Evolutionary conservation across 2,113 vertebrate species (phyloP), one percentile per base, ranked within the genome.

Genomic region (Ailurus styani): DNA sequence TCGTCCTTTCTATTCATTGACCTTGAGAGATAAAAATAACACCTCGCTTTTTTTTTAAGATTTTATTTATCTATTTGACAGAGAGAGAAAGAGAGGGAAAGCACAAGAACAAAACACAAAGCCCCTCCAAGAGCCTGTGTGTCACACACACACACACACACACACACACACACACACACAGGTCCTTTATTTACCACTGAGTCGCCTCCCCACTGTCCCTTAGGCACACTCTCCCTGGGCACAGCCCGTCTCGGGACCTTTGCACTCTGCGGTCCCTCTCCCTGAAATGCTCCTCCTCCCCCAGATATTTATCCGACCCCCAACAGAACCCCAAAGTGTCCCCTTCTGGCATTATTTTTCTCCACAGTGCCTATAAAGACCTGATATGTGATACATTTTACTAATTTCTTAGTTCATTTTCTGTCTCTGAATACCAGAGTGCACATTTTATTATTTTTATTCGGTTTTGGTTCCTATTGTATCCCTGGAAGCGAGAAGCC

Each of bases 401-500:
- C 20, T 64, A 87, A 72, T 78, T 50, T 70, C 47, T 85, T 93
- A 20, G 23, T 78, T 85, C 84, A 25, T 91, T 93, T 50, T 84
- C 60, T 81, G 50, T 57, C 64, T 88, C 57, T 52, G 54, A 93
- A 70, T 55, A 85, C 57, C 66, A 42, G 52, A 57, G 66, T 25
- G 66, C 93, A 86, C 21, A 37, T 78, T 73, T 78, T 83, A 60
- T 66, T 93, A 47, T 95, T 87, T 73, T 77, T 20, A 93, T 31
- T 90, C 50, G 62, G 47, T n/a, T 93, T 97, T 88, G 10, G 14
- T 93, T 82, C n/a, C 60, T 73, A n/a, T 72, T 73, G 3, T 62
- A 83, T 50, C 82, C 37, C 62, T 23, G 60, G 57, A 95, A 88
- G 57, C 52, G 52, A 98, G 83, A 91, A 87, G 40, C 54, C 23